phyloP scores from a whole-genome alignment of 2,888 invertebrate species.

The Sinhomidia bicolor region DNA sequence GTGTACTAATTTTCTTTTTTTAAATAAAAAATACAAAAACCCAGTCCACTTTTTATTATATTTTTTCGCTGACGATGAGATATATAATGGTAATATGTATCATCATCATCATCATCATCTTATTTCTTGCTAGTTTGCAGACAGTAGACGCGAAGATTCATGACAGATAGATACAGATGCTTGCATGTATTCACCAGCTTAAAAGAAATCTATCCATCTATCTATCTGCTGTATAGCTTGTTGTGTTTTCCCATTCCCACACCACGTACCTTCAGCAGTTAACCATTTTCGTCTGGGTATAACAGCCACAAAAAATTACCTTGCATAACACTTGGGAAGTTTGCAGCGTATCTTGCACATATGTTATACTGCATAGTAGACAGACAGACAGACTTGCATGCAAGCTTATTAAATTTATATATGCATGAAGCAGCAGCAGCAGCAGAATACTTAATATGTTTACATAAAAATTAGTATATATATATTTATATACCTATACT shows the following conservation, averaged over 20 bases:
- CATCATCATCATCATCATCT: no score
- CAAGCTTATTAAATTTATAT: background rate
- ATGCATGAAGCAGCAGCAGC: conserved; percentile 9
- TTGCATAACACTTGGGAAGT: conserved; percentile 46
- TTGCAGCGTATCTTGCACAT: background rate
- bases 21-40: background rate
- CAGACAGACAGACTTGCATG: conserved; percentile 9
- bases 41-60: background rate
- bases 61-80: background rate
- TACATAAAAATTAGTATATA: background rate
- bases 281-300: background rate
- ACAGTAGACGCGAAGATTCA: no score
- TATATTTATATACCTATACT: no score
- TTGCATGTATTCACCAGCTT: no score
- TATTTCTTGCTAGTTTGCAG: no score
- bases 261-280: no score
- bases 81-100: no score
- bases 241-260: no score
- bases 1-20: conserved; percentile 39
- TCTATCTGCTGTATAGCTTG: no score
- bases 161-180: no score
- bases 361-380: background rate
- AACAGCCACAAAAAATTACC: background rate
- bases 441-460: background rate
- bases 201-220: no score